Evolutionary conservation across 92 coral and sea anemone genomes (phyloP).

Genomic region (Phymanthus crucifer): DNA sequence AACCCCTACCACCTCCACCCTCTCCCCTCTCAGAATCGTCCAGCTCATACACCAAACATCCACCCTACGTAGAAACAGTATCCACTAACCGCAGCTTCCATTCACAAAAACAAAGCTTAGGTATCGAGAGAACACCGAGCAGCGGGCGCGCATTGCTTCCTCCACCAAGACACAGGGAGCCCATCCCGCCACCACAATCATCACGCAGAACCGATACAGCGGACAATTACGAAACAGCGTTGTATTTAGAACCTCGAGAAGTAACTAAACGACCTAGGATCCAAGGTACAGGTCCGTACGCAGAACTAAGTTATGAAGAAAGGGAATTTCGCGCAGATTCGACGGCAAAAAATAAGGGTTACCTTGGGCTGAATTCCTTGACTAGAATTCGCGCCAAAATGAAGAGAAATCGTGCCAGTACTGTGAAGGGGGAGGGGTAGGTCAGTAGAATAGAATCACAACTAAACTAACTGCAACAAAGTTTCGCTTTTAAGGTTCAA

Average conservation of each 20-base stretch:
- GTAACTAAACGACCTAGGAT: background rate
- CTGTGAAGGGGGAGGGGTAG: background rate
- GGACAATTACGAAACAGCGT: background rate
- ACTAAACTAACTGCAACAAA: background rate
- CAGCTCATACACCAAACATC: background rate
- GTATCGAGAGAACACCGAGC: background rate
- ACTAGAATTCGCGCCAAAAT: background rate
- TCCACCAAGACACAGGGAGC: background rate
- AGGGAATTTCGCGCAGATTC: background rate
- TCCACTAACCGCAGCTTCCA: background rate
- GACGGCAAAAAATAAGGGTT: background rate
- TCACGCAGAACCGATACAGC: background rate
- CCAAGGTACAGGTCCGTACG: background rate
- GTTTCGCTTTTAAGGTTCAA: background rate
- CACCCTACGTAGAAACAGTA: background rate
- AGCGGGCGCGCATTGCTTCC: background rate
- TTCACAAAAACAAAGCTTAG: background rate
- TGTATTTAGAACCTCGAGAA: background rate
- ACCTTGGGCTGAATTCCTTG: background rate
- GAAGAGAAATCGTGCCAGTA: background rate
- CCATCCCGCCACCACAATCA: background rate
- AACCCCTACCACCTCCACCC: background rate
- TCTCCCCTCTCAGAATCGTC: background rate
- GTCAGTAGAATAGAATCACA: background rate
- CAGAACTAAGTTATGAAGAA: background rate